Percentiles rank a stretch among this genome's conserved stretches.
Evolutionary conservation across 2,888 invertebrate species (phyloP).

Genomic region (Clivina fossor): DNA sequence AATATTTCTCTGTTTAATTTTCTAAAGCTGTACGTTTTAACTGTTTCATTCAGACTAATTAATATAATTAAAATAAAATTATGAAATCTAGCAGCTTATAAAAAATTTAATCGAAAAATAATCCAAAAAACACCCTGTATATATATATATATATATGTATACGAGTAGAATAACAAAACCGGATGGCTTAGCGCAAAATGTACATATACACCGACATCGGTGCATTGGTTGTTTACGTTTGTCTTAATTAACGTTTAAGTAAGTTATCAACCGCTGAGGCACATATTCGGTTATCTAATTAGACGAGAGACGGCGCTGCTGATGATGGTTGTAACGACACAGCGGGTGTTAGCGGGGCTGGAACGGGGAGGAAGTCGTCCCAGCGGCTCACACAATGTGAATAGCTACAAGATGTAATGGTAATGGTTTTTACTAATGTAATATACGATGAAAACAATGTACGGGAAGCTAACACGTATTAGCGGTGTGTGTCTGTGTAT

Average conservation of each 20-base stretch:
- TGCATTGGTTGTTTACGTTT: conserved; percentile 31
- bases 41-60: too few relatives aligned
- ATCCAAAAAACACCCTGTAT: too few relatives aligned
- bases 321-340: not conserved
- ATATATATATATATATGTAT: too few relatives aligned
- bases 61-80: too few relatives aligned
- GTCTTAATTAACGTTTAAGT: conserved; percentile 31
- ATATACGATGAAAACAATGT: conserved; percentile 27
- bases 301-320: conserved; percentile 17
- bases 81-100: too few relatives aligned
- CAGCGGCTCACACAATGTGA: conserved; percentile 10
- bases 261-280: conserved; percentile 28
- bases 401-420: conserved; percentile 26
- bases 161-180: too few relatives aligned
- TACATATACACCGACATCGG: too few relatives aligned
- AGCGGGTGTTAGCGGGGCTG: not conserved
- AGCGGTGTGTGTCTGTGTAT: conserved; percentile 20
- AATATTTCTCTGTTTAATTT: too few relatives aligned
- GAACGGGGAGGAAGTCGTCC: too few relatives aligned
- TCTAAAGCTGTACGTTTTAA: too few relatives aligned
- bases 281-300: conserved; percentile 33
- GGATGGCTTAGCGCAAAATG: too few relatives aligned
- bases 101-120: too few relatives aligned
- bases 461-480: conserved; percentile 21
- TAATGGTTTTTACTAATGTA: conserved; percentile 28